phyloP scores from a whole-genome alignment of 2,888 invertebrate species.

The Teinopalpus imperialis region DNA sequence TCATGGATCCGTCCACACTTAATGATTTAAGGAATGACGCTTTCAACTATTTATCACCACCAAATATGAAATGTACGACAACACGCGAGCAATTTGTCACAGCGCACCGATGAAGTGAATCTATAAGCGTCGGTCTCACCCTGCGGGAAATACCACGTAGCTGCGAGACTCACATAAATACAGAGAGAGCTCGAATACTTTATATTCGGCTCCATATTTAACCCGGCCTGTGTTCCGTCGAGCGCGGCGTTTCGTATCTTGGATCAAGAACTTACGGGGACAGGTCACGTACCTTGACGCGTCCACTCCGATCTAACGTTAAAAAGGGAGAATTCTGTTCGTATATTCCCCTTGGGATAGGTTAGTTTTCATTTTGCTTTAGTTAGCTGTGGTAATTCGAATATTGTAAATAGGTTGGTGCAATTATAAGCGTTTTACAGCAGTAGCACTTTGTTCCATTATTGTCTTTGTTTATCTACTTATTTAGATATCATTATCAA shows the following conservation, averaged over 20 bases:
- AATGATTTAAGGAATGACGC: too few species aligned
- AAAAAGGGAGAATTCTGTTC: conserved; percentile 11
- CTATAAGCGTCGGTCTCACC: conserved; percentile 22
- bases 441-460: too few species aligned
- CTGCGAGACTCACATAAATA: conserved; percentile 14
- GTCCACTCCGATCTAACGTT: conserved; percentile 24
- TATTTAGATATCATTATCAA: too few species aligned
- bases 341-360: conserved; percentile 5
- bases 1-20: too few species aligned
- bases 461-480: too few species aligned
- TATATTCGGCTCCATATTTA: conserved; percentile 45
- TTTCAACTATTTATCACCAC: background rate
- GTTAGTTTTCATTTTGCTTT: conserved; percentile 9
- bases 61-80: background rate
- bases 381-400: too few species aligned
- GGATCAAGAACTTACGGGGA: conserved; percentile 29
- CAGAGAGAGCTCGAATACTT: conserved; percentile 30
- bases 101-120: conserved; percentile 24
- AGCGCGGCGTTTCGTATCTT: conserved; percentile 32
- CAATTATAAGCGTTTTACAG: too few species aligned
- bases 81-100: conserved; percentile 1
- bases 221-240: conserved; percentile 34
- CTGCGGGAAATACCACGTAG: conserved; percentile 28
- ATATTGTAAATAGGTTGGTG: too few species aligned
- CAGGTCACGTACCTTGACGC: conserved; percentile 23